phyloP scores from a whole-genome alignment of 2,113 vertebrate species.

The Mionectes macconnelli region DNA sequence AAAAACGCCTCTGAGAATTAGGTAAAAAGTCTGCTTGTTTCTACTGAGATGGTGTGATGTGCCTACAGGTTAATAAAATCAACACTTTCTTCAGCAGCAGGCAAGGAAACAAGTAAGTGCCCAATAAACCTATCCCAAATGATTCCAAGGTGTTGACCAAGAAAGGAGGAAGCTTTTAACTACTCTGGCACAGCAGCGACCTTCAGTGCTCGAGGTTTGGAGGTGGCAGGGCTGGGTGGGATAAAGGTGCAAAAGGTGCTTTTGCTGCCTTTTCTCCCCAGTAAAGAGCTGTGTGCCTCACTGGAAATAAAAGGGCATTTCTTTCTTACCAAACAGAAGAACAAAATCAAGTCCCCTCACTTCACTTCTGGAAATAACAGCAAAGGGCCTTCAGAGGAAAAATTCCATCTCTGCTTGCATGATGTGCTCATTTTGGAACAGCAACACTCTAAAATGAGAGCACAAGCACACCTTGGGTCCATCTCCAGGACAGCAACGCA shows the following conservation, averaged over 20 bases:
- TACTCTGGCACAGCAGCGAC: neutral
- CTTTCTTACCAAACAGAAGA: neutral
- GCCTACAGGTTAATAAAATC: too few relatives aligned
- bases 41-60: neutral
- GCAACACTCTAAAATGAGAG: neutral
- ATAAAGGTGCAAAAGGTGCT: neutral
- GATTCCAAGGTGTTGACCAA: neutral
- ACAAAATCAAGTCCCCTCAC: neutral
- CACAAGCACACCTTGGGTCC: neutral
- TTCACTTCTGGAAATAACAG: neutral
- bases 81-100: neutral
- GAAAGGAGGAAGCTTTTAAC: neutral
- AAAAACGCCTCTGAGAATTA: neutral
- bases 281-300: neutral
- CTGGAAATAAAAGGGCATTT: neutral
- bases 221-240: rapidly evolving
- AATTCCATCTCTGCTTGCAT: neutral
- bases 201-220: neutral
- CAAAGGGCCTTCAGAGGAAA: neutral
- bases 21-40: neutral
- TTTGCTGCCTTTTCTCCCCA: neutral
- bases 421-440: neutral
- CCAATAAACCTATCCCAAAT: rapidly evolving
- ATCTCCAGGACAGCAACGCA: neutral
- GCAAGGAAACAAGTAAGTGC: neutral